phyloP scores from a whole-genome alignment of 2,113 vertebrate species.

The Misgurnus anguillicaudatus region DNA sequence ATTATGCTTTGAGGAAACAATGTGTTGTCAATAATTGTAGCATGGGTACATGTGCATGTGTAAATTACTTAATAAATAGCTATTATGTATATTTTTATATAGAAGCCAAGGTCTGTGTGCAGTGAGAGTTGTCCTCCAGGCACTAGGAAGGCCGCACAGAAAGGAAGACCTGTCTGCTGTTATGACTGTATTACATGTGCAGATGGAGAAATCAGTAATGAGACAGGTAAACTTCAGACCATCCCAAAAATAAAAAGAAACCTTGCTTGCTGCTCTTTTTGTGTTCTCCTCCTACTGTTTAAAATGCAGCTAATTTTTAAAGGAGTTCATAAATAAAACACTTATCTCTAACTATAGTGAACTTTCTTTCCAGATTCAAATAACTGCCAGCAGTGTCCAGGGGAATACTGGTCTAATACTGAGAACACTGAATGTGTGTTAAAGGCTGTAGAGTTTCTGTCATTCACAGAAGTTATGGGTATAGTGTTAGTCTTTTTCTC shows the following conservation, averaged over 20 bases:
- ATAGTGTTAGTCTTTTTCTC: slow-evolving; percentile 60
- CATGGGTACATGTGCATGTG: no score
- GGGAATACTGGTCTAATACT: slow-evolving; percentile 70
- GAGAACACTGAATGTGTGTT: slow-evolving; percentile 66
- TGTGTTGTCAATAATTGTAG: no score
- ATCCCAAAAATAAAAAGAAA: slow-evolving; percentile 28
- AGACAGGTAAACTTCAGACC: slow-evolving; percentile 56
- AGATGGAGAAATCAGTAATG: slow-evolving; percentile 62
- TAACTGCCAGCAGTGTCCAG: slow-evolving; percentile 71
- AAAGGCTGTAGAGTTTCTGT: slow-evolving; percentile 68
- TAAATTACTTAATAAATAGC: no score
- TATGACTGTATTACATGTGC: slow-evolving; percentile 67
- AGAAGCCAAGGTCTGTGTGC: slow-evolving; percentile 67
- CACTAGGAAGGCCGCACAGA: slow-evolving; percentile 61
- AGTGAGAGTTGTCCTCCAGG: slow-evolving; percentile 65
- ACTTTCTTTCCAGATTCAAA: slow-evolving; percentile 73
- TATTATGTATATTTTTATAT: slow-evolving; percentile 14
- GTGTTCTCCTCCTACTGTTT: slow-evolving; percentile 54
- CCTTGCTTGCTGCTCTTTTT: slow-evolving; percentile 53
- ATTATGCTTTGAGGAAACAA: no score
- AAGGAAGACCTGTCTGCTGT: slow-evolving; percentile 66
- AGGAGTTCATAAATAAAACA: slow-evolving; percentile 21
- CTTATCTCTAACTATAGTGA: slow-evolving; percentile 18
- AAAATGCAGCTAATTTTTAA: slow-evolving; percentile 47
- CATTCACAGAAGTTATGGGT: slow-evolving; percentile 68